phyloP scores from a whole-genome alignment of 2,888 invertebrate species.

The Steinernema hermaphroditum region DNA sequence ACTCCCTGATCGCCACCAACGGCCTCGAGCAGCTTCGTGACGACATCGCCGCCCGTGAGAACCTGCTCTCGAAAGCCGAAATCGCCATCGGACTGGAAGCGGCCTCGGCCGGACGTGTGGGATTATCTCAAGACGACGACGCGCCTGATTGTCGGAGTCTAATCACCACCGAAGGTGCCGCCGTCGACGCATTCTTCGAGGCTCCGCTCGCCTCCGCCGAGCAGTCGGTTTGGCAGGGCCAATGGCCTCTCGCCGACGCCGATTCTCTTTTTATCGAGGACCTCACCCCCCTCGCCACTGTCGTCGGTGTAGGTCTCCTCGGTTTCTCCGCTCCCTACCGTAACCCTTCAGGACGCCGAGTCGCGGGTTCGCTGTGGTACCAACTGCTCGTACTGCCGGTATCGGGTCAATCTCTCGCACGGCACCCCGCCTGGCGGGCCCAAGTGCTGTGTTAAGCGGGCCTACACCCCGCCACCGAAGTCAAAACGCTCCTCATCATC shows the following conservation, averaged over 20 bases:
- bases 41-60: constrained; percentile 25
- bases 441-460: constrained; percentile 64
- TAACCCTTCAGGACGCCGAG: background rate
- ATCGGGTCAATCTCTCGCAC: constrained; percentile 5
- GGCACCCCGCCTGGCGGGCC: constrained; percentile 40
- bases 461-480: constrained; percentile 33
- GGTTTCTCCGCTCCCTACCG: background rate
- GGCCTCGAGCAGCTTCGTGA: constrained; percentile 5
- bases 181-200: background rate
- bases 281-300: background rate
- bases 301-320: background rate
- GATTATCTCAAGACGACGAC: background rate
- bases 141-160: constrained; percentile 5
- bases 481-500: background rate
- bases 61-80: background rate
- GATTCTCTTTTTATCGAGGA: background rate
- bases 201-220: constrained; percentile 11
- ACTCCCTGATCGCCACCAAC: background rate
- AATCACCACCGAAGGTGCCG: background rate
- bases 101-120: constrained; percentile 4
- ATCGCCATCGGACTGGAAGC: constrained; percentile 17
- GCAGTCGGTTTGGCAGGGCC: constrained; percentile 23
- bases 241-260: background rate
- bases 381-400: background rate
- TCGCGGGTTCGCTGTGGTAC: constrained; percentile 24